Evolutionary conservation across 1,140 invertebrate species (phyloP), one percentile per base, ranked within the genome.

Genomic region (Halictus rubicundus): DNA sequence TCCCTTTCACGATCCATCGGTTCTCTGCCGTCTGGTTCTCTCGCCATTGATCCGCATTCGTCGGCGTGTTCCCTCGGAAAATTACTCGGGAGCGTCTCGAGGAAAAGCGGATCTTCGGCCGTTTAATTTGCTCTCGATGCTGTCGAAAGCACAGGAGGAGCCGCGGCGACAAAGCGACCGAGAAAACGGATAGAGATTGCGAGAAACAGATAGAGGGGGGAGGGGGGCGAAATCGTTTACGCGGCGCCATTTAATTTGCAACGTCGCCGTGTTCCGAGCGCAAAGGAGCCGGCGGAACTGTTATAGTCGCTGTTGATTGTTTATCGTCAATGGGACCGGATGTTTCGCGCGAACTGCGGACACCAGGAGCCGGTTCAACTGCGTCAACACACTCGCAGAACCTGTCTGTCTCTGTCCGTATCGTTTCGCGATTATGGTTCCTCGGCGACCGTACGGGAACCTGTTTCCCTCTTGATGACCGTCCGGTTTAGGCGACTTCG

Each of bases 141-240:
- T 42, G 8, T 42, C 39, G 39, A n/a, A n/a, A n/a, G n/a, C n/a
- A n/a, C n/a, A n/a, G n/a, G n/a, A n/a, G n/a, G n/a, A n/a, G n/a
- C n/a, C n/a, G n/a, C n/a, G n/a, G n/a, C 77, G 61, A 84, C 75
- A 75, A 80, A 84, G 42, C 54, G 23, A 66, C n/a, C 60, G n/a
- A 42, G 10, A 12, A 39, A 12, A 42, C 8, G 1, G 39, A 9
- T 9, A 0, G 66, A 66, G 57, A 21, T 59, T 5, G 52, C 16
- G 39, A 68, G 79, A 80, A 16, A 74, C n/a, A 49, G 57, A 49
- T 16, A 14, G 32, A 42, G n/a, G 21, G n/a, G n/a, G n/a, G n/a
- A n/a, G n/a, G n/a, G n/a, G 49, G 46, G 32, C 46, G 32, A 0
- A 23, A 57, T 69, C 42, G 60, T 19, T 68, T 23, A 8, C 19